Evolutionary conservation across 2,888 invertebrate species (phyloP).

Genomic region (Agonopterix heracliana): DNA sequence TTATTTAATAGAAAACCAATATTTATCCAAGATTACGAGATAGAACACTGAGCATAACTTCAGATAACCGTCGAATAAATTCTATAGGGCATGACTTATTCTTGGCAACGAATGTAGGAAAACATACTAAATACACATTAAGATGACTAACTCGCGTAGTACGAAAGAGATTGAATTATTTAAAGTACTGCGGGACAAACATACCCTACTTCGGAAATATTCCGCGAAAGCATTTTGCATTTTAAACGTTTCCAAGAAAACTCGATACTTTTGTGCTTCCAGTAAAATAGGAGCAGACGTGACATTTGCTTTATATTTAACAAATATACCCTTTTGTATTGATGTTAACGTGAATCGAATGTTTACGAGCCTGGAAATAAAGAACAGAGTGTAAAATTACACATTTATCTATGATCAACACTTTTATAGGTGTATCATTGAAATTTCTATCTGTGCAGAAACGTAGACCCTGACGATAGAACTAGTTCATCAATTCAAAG

Average conservation of each 20-base stretch:
- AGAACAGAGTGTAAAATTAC: too few species aligned
- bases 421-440: too few species aligned
- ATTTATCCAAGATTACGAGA: too few species aligned
- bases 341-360: too few species aligned
- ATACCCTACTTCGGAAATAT: too few species aligned
- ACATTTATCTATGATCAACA: too few species aligned
- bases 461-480: too few species aligned
- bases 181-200: background rate
- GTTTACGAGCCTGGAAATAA: too few species aligned
- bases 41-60: constrained; percentile 21
- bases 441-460: too few species aligned
- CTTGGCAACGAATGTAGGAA: constrained; percentile 19
- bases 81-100: constrained; percentile 4
- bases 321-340: background rate
- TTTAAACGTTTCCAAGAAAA: background rate
- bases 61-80: constrained; percentile 31
- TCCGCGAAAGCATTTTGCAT: too few species aligned
- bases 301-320: background rate
- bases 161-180: background rate
- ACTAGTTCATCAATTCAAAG: too few species aligned
- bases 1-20: too few species aligned
- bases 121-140: constrained; percentile 21
- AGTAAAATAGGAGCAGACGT: background rate
- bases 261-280: background rate
- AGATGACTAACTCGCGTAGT: constrained; percentile 10